Evolutionary conservation across 2,888 invertebrate species (phyloP).

Genomic region (Pyrrhosoma nymphula): DNA sequence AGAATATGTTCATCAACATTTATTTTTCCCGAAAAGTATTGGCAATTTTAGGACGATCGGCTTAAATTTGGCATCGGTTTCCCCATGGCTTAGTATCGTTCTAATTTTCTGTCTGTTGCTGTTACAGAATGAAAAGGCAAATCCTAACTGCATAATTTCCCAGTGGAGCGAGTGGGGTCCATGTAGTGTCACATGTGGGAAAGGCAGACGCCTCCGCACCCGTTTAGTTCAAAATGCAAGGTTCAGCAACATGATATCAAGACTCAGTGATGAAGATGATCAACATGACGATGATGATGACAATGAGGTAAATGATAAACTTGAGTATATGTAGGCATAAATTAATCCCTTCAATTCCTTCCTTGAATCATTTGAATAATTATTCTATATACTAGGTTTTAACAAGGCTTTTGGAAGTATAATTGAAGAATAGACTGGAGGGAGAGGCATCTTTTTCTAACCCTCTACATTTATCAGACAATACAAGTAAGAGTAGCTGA

Average conservation of each 20-base stretch:
- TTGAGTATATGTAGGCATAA: not conserved
- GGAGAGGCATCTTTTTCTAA: not conserved
- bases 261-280: constrained; percentile 75
- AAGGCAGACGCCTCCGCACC: constrained; percentile 84
- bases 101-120: too few relatives aligned
- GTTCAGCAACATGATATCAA: constrained; percentile 73
- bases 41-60: too few relatives aligned
- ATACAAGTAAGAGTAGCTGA: not conserved
- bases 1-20: too few relatives aligned
- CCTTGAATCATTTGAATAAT: not conserved
- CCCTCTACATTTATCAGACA: not conserved
- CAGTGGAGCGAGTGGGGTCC: constrained; percentile 91
- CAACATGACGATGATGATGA: constrained; percentile 45
- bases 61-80: too few relatives aligned
- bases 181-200: constrained; percentile 89
- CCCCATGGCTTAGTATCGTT: too few relatives aligned
- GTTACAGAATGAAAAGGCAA: not conserved
- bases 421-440: not conserved
- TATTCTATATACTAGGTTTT: not conserved
- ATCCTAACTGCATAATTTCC: constrained; percentile 82
- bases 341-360: not conserved
- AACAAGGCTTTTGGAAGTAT: not conserved
- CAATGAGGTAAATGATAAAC: constrained; percentile 21
- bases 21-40: too few relatives aligned
- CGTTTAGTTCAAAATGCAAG: constrained; percentile 76